Conservation (phyloP, 2,797 vertebrate species). For the Propithecus perrieri region DNA sequence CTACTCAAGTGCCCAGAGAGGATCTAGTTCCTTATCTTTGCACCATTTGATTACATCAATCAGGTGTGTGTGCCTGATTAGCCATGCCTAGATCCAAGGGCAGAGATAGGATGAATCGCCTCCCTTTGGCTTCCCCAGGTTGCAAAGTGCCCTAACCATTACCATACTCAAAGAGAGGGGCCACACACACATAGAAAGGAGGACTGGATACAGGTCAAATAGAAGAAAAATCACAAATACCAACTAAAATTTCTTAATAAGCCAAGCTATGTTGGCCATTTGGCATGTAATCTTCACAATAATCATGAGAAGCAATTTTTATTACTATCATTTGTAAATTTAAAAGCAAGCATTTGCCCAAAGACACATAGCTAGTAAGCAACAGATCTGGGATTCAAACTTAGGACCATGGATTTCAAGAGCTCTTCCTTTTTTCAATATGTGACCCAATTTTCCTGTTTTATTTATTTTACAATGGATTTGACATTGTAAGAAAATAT, state of each 20-base stretch:
- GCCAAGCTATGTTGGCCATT: background rate
- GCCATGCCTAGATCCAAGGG: background rate
- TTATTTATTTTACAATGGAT: background rate
- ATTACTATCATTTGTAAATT: background rate
- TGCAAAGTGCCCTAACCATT: background rate
- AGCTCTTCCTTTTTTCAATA: background rate
- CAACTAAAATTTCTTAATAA: background rate
- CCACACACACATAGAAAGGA: background rate
- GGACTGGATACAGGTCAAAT: background rate
- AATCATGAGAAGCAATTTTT: background rate
- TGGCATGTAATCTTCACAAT: background rate
- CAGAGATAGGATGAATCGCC: background rate
- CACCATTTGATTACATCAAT: background rate
- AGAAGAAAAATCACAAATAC: background rate
- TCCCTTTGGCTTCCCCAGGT: background rate
- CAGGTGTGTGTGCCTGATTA: background rate
- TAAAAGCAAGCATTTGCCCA: background rate
- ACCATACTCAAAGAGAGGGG: background rate
- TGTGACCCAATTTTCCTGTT: background rate
- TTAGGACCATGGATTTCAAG: background rate
- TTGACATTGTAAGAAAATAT: background rate
- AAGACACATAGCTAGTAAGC: background rate
- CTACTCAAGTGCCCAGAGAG: background rate
- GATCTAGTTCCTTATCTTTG: background rate
- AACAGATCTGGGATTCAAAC: background rate